phyloP scores from a whole-genome alignment of 64 coral and sea anemone species.

The Montipora efflorescens region DNA sequence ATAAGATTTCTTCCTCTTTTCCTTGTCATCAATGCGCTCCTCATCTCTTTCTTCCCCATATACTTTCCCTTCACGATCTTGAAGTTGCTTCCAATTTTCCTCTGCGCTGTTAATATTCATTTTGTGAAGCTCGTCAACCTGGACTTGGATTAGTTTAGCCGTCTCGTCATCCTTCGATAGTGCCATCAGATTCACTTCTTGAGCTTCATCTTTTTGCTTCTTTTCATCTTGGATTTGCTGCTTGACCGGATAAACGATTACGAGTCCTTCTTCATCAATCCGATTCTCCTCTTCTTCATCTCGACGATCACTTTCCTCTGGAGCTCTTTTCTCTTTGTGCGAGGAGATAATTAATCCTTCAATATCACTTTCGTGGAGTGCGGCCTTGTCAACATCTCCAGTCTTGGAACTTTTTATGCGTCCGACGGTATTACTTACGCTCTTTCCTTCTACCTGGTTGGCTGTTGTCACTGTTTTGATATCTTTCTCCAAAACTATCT shows the following conservation, averaged over 20 bases:
- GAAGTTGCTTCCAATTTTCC: not conserved
- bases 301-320: not conserved
- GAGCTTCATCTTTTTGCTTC: not conserved
- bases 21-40: not conserved
- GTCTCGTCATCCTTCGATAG: not conserved
- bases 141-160: not conserved
- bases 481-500: not conserved
- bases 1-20: not conserved
- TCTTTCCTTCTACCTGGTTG: not conserved
- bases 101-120: not conserved
- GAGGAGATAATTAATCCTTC: not conserved
- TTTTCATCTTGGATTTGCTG: not conserved
- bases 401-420: not conserved
- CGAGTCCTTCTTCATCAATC: not conserved
- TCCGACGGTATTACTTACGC: not conserved
- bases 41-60: not conserved
- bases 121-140: constrained; percentile 30
- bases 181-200: not conserved
- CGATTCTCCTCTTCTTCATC: not conserved
- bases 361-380: not conserved
- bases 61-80: not conserved
- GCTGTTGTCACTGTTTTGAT: not conserved
- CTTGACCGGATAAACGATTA: not conserved
- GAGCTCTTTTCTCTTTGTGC: not conserved
- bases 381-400: not conserved